Evolutionary conservation across 2,797 vertebrate genomes (phyloP), one percentile per base, ranked within the genome.

Genomic region (Mormyrus proboscirostris): DNA sequence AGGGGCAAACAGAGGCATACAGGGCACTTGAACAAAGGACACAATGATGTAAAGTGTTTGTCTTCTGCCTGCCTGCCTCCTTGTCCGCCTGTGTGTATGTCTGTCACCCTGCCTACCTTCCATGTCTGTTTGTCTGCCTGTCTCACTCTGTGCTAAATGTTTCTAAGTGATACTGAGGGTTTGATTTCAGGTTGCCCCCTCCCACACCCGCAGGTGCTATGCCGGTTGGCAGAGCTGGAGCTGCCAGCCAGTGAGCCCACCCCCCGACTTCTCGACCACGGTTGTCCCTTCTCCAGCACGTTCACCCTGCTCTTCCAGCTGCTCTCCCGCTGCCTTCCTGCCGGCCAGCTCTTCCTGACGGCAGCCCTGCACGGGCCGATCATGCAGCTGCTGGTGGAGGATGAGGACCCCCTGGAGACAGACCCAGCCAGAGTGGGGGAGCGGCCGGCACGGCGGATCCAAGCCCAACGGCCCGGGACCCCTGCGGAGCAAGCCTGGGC

Each of bases 241-340:
- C 96, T 99, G 89, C 99, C 99, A 95, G 98, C 99, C 90, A 99
- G 95, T 0, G 98, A 99, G 93, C 98, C 99, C 94, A 98, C 98
- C 10, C 94, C 98, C 51, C 95, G 98, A 25, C 96, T 99, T 2
- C 93, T 99, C 90, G 94, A 98, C 19, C 57, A 59, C 3, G 57
- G 57, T 4, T 6, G 2, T 22, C 95, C 97, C 86, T 98, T 98
- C 90, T 99, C 98, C 41, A 99, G 98, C 86, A 98, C 98, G 22
- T 99, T 99, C 95, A 99, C 98, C 95, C 97, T 99, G 92, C 95
- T 99, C 49, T 99, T 99, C 94, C 99, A 98, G 92, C 97, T 99
- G 19, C 99, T 99, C 93, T 98, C 99, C 0, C 98, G 99, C 92
- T 98, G 98, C 90, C 96, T 99, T 65, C 99, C 97, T 90, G 98